Evolutionary conservation across 2,888 invertebrate genomes (phyloP), one percentile per base, ranked within the genome.

Genomic region (Xanthorhoe designata): DNA sequence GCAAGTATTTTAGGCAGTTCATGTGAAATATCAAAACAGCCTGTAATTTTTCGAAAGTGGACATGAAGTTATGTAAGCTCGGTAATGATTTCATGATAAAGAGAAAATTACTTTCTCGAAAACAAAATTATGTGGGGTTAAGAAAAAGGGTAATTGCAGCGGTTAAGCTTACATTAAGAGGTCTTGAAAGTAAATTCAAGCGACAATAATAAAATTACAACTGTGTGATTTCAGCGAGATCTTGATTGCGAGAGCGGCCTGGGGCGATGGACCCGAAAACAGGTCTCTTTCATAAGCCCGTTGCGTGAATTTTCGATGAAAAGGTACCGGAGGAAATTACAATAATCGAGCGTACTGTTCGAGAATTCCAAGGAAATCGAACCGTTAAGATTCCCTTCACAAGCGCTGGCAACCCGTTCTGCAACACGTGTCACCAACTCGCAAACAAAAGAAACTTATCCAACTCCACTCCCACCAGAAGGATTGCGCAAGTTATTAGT

Each of bases 401-500:
- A 90, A 91, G 90, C 91, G 90, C 86, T 82, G 83, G 78, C 88
- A 92, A 93, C 91, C 92, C 92, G 91, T 92, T 92, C 86, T 80
- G 90, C 86, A 88, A 91, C 92, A 92, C 92, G 91, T 93, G 92
- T 89, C 84, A 85, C 88, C 88, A 90, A 92, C 91, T 89, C 83
- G 84, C 87, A 88, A 91, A 92, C 91, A 92, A 92, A 92, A 92
- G 91, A 89, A 91, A 88, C 86, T 87, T 86, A 81, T 76, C 82
- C 84, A 84, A 84, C 79, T 84, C 78, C 76, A 42, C 84, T 83
- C 81, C 29, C 78, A 73, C 76, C 88, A 89, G 92, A 91, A 93
- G 93, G 92, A 92, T 92, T 92, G 91, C 87, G 85, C 88, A 90
- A 92, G 89, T 92, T 90, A 90, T 89, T 89, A 89, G n/a, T n/a